Evolutionary conservation across 2,797 vertebrate species (phyloP), one percentile per base, ranked within the genome.

Genomic region (Sebastolobus altivelis): DNA sequence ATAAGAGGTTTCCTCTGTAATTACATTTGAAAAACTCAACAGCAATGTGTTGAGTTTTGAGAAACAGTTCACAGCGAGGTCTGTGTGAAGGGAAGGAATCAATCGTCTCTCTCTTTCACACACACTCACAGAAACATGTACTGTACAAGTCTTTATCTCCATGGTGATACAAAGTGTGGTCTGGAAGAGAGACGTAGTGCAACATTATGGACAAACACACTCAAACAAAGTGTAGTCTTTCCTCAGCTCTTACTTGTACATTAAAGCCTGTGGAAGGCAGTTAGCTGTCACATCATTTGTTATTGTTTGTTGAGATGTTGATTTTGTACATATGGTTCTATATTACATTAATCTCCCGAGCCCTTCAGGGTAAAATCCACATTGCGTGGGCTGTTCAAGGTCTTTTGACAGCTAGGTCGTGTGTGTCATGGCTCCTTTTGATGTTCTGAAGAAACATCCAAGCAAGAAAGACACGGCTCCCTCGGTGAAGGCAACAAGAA

Each of bases 151-250:
- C 72, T 63, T 79, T 71, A 89, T 93, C 83, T 72, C 87, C 91
- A 93, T 91, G 91, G 84, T 79, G 88, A 92, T 86, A 75, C 65
- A 74, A 80, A 82, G 65, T 75, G 70, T 56, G 74, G 72, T 90
- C 46, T 81, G 59, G 22, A 67, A 58, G 37, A 70, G 82, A 63
- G 63, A 75, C 60, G 38, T 79, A 27, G 61, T 77, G 79, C 68
- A 71, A 63, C 12, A 71, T 78, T 59, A 54, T 59, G 77, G 75
- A 81, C 67, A 65, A 63, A 69, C 67, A 54, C 40, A 55, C 59
- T 49, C 14, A 25, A 62, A 29, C 58, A 60, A 71, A 68, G 49
- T 35, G 43, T 35, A 40, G 25, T 75, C 59, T 73, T 37, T 52
- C 37, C 52, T 29, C 14, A 27, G 58, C 33, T 67, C 22, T 63